Percentiles rank a stretch among this genome's conserved stretches.
Evolutionary conservation across 2,113 vertebrate genomes (phyloP).

Genomic region (Bettongia penicillata): DNA sequence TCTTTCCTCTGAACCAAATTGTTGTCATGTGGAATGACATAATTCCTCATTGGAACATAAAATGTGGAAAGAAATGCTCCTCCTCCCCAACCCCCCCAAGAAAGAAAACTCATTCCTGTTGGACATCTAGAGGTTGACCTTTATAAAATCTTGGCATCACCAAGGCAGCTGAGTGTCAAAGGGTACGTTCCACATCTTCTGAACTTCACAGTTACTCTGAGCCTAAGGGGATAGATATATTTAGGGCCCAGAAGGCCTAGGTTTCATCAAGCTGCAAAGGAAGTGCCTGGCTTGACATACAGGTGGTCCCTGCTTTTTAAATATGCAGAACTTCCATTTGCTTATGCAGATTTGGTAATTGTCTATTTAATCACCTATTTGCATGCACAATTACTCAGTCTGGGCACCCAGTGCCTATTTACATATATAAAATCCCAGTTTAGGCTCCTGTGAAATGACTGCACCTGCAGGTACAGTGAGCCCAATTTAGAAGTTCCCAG

Average conservation of each 20-base stretch:
- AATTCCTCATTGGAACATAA: constrained; percentile 35
- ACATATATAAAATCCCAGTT: constrained; percentile 75
- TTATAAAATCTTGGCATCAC: constrained; percentile 52
- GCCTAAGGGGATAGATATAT: constrained; percentile 1
- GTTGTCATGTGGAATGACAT: neutral
- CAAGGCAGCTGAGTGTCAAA: constrained; percentile 63
- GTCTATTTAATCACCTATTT: constrained; percentile 80
- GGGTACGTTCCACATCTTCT: constrained; percentile 57
- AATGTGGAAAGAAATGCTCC: constrained; percentile 10
- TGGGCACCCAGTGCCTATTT: constrained; percentile 71
- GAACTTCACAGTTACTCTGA: constrained; percentile 44
- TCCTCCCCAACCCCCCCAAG: neutral
- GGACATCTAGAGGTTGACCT: constrained; percentile 58
- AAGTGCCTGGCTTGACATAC: constrained; percentile 52
- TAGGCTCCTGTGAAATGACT: constrained; percentile 59
- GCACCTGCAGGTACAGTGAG: constrained; percentile 74
- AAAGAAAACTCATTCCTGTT: constrained; percentile 22
- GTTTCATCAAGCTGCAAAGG: constrained; percentile 44
- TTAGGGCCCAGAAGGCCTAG: neutral
- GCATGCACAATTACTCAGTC: constrained; percentile 78
- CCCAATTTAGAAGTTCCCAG: constrained; percentile 53
- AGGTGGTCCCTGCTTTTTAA: constrained; percentile 70
- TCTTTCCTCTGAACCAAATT: neutral
- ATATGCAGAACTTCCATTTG: constrained; percentile 74
- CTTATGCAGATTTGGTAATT: constrained; percentile 77